Evolutionary conservation across 2,113 vertebrate genomes (phyloP), one percentile per base, ranked within the genome.

Genomic region (Columba janthina): DNA sequence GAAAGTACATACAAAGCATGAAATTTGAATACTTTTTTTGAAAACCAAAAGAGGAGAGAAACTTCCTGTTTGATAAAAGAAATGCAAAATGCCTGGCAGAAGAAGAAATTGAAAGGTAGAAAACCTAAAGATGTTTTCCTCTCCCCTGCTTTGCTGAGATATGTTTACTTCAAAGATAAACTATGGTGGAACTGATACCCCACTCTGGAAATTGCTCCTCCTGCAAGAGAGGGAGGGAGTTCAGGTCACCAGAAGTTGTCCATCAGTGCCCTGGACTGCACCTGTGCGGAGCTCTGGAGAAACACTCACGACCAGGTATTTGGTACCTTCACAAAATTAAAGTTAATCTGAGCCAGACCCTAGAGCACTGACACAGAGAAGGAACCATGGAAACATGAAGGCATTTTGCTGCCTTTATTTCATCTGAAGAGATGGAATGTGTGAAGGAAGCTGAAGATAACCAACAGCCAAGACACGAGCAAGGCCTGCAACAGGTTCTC

Each of bases 401-500:
- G 28, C 11, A 64, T 66, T 90, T 84, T 77, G 38, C 44, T 82
- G 48, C 58, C 34, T 69, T 87, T 75, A 44, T 36, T 91, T 93
- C 29, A n/a, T 29, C n/a, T 46, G 25, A 4, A 56, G 21, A 84
- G 31, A 0, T 72, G 29, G 28, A 57, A 74, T 0, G 0, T 1
- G 2, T 56, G n/a, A 71, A n/a, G 22, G 38, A 48, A 82, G 28
- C 26, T 62, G 31, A 93, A 73, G 44, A 75, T 26, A 92, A 92
- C 28, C n/a, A 58, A 74, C 18, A 72, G 24, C 3, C 16, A 67
- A 84, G 53, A 93, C 93, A 92, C 4, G 2, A 66, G 10, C 16
- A 73, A 80, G 31, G 36, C 61, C 73, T 72, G 29, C 0, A 3
- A 78, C 40, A 82, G 9, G 31, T 38, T 91, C 15, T 85, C 53